phyloP scores from a whole-genome alignment of 2,888 invertebrate species.

The Caradrina kadenii region DNA sequence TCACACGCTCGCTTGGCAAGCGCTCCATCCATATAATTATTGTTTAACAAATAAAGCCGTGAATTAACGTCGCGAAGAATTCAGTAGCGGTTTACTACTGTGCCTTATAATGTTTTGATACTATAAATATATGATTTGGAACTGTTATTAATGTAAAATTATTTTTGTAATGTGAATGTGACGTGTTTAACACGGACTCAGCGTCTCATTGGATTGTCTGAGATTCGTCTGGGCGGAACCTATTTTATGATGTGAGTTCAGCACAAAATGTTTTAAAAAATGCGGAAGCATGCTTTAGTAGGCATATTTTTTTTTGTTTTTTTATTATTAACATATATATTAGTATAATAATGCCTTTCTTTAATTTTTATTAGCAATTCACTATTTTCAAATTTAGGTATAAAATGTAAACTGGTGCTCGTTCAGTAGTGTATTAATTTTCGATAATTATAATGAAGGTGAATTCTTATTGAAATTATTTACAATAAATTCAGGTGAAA shows the following conservation, averaged over 20 bases:
- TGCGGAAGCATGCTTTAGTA: background rate
- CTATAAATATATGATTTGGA: slow-evolving; percentile 39
- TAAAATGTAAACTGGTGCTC: background rate
- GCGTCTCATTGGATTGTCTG: slow-evolving; percentile 76
- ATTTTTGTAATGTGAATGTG: slow-evolving; percentile 73
- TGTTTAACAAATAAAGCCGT: slow-evolving; percentile 64
- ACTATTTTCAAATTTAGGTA: background rate
- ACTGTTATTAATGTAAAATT: slow-evolving; percentile 48
- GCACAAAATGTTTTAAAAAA: background rate
- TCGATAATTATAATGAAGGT: background rate
- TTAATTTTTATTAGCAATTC: background rate
- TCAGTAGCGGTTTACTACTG: slow-evolving; percentile 59
- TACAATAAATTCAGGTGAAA: slow-evolving; percentile 17
- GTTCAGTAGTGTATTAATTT: background rate
- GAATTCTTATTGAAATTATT: slow-evolving; percentile 1
- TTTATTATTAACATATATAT: too few relatives aligned
- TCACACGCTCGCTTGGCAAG: slow-evolving; percentile 73
- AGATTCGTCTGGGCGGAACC: slow-evolving; percentile 74
- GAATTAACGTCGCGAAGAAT: slow-evolving; percentile 52
- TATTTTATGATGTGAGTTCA: slow-evolving; percentile 75
- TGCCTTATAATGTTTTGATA: slow-evolving; percentile 68
- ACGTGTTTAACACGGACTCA: slow-evolving; percentile 69
- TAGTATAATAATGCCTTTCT: background rate
- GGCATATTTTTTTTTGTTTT: background rate
- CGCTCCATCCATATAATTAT: slow-evolving; percentile 57